phyloP scores from a whole-genome alignment of 2,113 vertebrate species.

The Entelurus aequoreus region DNA sequence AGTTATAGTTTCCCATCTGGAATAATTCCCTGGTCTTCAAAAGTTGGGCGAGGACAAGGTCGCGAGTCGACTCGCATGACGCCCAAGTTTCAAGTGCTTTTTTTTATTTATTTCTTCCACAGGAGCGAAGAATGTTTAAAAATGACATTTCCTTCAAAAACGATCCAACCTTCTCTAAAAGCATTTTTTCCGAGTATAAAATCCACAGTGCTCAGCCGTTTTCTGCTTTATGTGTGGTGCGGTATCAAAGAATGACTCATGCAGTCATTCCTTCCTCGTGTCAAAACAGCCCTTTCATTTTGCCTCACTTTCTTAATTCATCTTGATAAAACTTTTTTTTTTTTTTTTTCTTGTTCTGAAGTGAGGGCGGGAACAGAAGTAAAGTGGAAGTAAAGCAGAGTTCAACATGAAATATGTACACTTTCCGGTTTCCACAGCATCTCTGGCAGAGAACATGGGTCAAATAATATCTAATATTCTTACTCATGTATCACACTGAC shows the following conservation, averaged over 20 bases:
- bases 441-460: not conserved
- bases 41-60: slow-evolving; percentile 42
- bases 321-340: not conserved
- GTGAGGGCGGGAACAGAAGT: too few species aligned
- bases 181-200: slow-evolving; percentile 3
- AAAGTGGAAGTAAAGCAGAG: not conserved
- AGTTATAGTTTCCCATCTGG: slow-evolving; percentile 37
- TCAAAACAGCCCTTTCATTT: not conserved
- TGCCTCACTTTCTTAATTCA: not conserved
- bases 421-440: not conserved
- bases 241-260: not conserved
- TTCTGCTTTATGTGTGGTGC: not conserved
- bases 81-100: slow-evolving; percentile 4
- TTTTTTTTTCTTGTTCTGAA: too few species aligned
- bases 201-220: too few species aligned
- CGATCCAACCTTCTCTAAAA: not conserved
- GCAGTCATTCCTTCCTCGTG: not conserved
- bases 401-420: not conserved
- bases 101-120: too few species aligned
- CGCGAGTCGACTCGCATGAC: slow-evolving; percentile 13
- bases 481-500: not conserved
- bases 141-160: not conserved
- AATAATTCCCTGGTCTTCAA: slow-evolving; percentile 36
- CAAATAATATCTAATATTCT: not conserved
- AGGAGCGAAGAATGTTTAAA: not conserved